Evolutionary conservation across 2,888 invertebrate genomes (phyloP), one percentile per base, ranked within the genome.

Genomic region (Lasioglossum morio): DNA sequence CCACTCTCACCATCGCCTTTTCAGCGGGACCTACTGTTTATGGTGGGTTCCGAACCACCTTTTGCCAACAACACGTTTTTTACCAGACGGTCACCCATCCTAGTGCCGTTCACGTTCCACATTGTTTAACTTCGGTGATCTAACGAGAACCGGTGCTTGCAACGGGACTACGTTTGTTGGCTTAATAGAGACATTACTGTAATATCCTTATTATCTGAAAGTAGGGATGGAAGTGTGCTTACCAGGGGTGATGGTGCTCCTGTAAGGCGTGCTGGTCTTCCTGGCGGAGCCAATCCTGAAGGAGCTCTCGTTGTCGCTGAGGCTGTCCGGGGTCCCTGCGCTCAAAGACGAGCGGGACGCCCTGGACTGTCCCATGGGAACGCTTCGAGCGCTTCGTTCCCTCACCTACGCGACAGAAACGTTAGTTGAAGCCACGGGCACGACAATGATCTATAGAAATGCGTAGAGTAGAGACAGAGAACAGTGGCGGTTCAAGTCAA

Each of bases 321-420:
- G 96, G 69, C 98, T 98, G 95, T 98, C 98, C 34, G 98, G 98
- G 53, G 98, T 98, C 89, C 98, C 98, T 60, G 98, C 98, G 88
- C 98, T 98, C 85, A 98, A 96, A 30, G 98, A 98, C 2, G 98
- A 97, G 88, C 98, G 96, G 66, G 98, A 97, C 53, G 97, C 97
- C 89, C 97, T 96, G 72, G 97, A 97, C 69, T 94, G 94, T 57
- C 97, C 97, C 99, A 99, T 99, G 73, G 99, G 99, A 90, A 98
- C 97, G 82, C 99, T 99, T 92, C 98, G 97, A 85, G 97, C 97
- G 70, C 99, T 99, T 93, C 99, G 97, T 96, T 99, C 99, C 93
- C 99, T 97, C 85, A 99, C 98, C 99, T 99, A 96, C 77, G 89
- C 79, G 82, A 79, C 74, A 79, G 37, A 86, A 80, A 76, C 16